These are phyloP conservation scores for Oreotragus oreotragus DNA, from an alignment of 2,113 vertebrate species.

Conservation along the genomic window DNA sequence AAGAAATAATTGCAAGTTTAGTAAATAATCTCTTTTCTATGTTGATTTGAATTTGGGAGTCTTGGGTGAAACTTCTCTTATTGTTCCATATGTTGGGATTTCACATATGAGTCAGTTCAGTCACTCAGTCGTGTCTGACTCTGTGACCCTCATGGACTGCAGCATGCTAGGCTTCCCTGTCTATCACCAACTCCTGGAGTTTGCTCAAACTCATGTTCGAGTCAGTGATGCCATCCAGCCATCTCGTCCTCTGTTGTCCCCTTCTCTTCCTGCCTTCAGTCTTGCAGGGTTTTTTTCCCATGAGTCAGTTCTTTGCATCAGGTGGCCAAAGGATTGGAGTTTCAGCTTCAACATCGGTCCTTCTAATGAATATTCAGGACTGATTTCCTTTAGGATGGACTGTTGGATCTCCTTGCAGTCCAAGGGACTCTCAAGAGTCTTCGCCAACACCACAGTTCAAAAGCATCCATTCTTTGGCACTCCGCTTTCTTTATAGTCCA, in stretches of 20 bases:
- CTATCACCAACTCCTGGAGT: background rate
- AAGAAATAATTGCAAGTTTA: background rate
- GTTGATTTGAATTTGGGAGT: constrained; percentile 8
- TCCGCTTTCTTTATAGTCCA: background rate
- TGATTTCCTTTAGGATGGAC: background rate
- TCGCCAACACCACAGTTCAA: background rate
- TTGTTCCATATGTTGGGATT: background rate
- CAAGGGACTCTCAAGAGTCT: background rate
- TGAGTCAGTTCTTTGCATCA: background rate
- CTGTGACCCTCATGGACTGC: background rate
- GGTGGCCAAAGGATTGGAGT: background rate
- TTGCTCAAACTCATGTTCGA: background rate
- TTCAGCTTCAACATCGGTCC: background rate
- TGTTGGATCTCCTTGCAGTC: background rate
- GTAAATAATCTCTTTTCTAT: constrained; percentile 6
- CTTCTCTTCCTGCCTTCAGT: background rate
- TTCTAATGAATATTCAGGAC: background rate
- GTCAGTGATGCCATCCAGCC: background rate
- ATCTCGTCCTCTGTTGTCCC: background rate
- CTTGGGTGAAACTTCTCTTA: constrained; percentile 2
- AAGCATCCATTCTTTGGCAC: background rate
- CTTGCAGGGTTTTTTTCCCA: background rate
- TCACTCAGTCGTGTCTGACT: background rate
- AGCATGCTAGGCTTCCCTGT: background rate
- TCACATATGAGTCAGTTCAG: background rate